Evolutionary conservation across 2,888 invertebrate genomes (phyloP).

Genomic region (Liodrosophila aerea): DNA sequence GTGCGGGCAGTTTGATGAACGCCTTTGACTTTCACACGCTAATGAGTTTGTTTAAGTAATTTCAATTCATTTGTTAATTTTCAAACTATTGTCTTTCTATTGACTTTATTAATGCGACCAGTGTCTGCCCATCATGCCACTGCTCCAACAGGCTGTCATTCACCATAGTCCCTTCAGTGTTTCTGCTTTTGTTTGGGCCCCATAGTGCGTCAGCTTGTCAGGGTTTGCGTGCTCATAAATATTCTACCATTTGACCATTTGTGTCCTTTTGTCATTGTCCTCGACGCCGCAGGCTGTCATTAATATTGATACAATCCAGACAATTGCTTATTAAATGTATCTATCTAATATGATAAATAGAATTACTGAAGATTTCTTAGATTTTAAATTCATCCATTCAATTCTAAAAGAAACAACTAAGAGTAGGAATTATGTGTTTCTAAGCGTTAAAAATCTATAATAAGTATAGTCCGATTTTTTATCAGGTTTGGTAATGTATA

Average conservation of each 20-base stretch:
- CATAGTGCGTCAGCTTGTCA: no score
- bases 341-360: no score
- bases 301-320: constrained; percentile 9
- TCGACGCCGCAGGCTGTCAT: constrained; percentile 7
- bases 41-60: constrained; percentile 78
- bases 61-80: constrained; percentile 77
- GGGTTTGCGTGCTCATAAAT: constrained; percentile 56
- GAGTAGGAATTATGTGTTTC: no score
- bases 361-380: no score
- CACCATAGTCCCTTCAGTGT: constrained; percentile 17
- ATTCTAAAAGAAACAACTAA: no score
- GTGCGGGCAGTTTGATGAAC: constrained; percentile 54
- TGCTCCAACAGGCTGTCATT: background rate
- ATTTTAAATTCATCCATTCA: no score
- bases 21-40: constrained; percentile 67
- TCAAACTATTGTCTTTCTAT: constrained; percentile 71
- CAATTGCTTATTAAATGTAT: background rate
- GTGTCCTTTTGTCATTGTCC: constrained; percentile 55
- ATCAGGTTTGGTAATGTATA: no score
- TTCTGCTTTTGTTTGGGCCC: background rate
- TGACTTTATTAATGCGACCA: constrained; percentile 66
- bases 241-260: constrained; percentile 35
- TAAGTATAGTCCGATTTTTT: no score
- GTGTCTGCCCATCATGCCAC: constrained; percentile 37
- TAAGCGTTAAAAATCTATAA: no score